Base-by-base conservation (phyloP, 2,888 invertebrate genomes). In the Andrena trimmerana region DNA sequence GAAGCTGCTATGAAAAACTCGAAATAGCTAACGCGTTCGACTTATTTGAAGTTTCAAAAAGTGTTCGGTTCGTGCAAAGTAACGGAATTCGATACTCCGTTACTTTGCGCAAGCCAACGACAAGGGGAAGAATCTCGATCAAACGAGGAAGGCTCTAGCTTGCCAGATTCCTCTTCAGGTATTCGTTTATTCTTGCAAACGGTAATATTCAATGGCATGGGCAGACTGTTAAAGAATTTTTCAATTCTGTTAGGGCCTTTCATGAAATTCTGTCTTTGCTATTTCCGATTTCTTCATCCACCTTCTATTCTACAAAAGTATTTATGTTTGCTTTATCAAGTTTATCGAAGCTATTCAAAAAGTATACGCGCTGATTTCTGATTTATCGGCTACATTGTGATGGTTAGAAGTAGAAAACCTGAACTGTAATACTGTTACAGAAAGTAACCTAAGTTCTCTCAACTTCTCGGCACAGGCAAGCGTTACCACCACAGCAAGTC, bases 51-150 rank as follows among this genome's bases (percentile, higher is more conserved):
- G 77, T 75, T 73, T 72, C 33, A 59, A 63, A 82, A 31, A 74
- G 73, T 79, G 81, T 81, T 79, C 70, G 69, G 66, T 78, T 69
- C 70, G 59, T 36, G 77, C 50, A 77, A 78, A 78, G 82, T 87
- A 81, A 68, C 60, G 86, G 86, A 86, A 88, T 86, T 75, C 86
- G 86, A 85, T 88, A 86, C 82, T 83, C 72, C 62, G 87, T 57
- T 78, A 86, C 84, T 78, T 86, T 80, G 85, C 68, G 62, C 70
- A 54, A 54, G 67, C 78, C 69, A 67, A 71, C 67, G 62, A 81
- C 70, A 73, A 82, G 67, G 63, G 59, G 69, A 79, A 78, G 74
- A 79, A 80, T 77, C 63, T 63, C 73, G 75, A 68, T 78, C 79
- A 80, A 84, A 83, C 76, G 71, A 60, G 73, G 24, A 70, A 52